Evolutionary conservation across 2,888 invertebrate species (phyloP).

Genomic region (Diaprepes abbreviatus): DNA sequence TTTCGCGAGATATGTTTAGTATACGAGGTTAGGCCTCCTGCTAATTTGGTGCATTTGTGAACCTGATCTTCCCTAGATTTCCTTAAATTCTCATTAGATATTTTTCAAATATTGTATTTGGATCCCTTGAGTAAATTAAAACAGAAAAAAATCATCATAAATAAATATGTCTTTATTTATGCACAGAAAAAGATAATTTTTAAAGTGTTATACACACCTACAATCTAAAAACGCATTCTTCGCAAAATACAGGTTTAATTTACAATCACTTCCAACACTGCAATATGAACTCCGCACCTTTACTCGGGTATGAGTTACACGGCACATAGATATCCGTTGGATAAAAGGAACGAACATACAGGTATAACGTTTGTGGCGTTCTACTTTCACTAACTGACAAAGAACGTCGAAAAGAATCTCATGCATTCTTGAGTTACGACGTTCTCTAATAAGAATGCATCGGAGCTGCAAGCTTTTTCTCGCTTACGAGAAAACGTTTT

Average conservation of each 20-base stretch:
- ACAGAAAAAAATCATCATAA: too few species aligned
- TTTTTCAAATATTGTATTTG: too few species aligned
- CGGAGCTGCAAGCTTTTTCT: not conserved
- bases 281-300: not conserved
- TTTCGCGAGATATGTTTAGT: too few species aligned
- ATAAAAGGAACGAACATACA: not conserved
- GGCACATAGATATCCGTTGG: not conserved
- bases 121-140: too few species aligned
- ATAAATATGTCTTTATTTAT: too few species aligned
- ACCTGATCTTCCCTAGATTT: too few species aligned
- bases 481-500: not conserved
- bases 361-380: slow-evolving; percentile 10
- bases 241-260: slow-evolving; percentile 4
- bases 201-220: not conserved
- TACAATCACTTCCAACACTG: slow-evolving; percentile 1
- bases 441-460: slow-evolving; percentile 15
- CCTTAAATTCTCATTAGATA: too few species aligned
- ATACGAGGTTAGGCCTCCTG: too few species aligned
- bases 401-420: slow-evolving; percentile 19
- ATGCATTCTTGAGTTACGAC: slow-evolving; percentile 22
- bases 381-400: slow-evolving; percentile 24
- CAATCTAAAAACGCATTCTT: not conserved
- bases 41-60: too few species aligned
- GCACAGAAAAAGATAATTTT: too few species aligned
- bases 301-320: slow-evolving; percentile 10